Conservation (phyloP, 1,140 invertebrate genomes). For the Phortica variegata region DNA sequence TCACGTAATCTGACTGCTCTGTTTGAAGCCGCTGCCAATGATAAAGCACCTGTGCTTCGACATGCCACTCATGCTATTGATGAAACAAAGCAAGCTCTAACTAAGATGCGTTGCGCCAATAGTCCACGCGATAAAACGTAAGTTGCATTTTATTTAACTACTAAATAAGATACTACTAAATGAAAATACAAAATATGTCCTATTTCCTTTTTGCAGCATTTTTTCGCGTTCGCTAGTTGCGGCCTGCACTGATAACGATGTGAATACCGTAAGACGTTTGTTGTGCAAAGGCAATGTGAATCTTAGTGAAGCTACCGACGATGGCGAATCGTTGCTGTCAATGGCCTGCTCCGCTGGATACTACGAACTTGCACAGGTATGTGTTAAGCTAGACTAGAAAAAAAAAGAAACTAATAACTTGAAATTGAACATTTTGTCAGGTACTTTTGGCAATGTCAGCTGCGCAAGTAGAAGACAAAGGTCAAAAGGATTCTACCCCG, state of each 20-base stretch:
- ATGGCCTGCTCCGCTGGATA: conserved; percentile 92
- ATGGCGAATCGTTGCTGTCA: conserved; percentile 88
- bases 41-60: conserved; percentile 61
- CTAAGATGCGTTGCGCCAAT: conserved; percentile 88
- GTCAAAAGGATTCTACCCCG: conserved; percentile 90
- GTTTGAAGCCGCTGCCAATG: conserved; percentile 63
- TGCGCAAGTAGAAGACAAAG: conserved; percentile 94
- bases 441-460: conserved; percentile 95
- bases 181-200: conserved; percentile 1
- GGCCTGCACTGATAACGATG: conserved; percentile 90
- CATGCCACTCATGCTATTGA: conserved; percentile 70
- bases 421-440: conserved; percentile 44
- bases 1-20: conserved; percentile 44
- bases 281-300: conserved; percentile 83
- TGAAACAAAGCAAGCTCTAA: conserved; percentile 92
- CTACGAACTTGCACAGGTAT: conserved; percentile 87
- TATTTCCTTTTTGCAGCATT: conserved; percentile 31
- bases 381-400: conserved; percentile 13
- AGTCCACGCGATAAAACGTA: conserved; percentile 59
- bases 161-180: conserved; percentile 1
- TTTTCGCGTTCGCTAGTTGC: conserved; percentile 52
- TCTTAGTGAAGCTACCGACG: conserved; percentile 89
- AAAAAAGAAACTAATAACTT: neutral
- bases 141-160: conserved; percentile 2
- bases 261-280: conserved; percentile 82